Evolutionary conservation across 2,888 invertebrate genomes (phyloP).

Genomic region (Alloscopus bannaensis): DNA sequence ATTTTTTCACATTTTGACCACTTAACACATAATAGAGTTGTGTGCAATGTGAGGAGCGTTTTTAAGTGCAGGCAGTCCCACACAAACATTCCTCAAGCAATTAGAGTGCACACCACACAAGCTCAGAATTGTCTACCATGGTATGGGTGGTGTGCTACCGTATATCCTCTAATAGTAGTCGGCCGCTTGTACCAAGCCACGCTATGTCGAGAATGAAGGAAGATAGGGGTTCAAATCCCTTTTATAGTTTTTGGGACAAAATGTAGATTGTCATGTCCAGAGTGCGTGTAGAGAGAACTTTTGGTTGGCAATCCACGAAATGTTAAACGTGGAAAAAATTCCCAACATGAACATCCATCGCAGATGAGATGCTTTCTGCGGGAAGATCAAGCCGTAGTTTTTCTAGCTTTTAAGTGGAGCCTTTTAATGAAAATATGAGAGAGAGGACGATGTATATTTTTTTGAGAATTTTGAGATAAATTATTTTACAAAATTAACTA

Average conservation of each 20-base stretch:
- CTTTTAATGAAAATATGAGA: conserved; percentile 53
- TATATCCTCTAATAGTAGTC: neutral
- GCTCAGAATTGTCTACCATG: too few species aligned
- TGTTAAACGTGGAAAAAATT: neutral
- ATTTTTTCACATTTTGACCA: neutral
- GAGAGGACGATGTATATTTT: conserved; percentile 44
- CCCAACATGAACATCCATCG: conserved; percentile 50
- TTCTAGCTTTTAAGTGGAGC: conserved; percentile 46
- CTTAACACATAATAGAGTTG: too few species aligned
- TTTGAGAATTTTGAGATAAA: conserved; percentile 23
- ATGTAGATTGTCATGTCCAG: neutral
- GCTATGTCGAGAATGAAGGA: neutral
- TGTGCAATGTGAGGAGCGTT: too few species aligned
- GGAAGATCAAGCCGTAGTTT: conserved; percentile 63
- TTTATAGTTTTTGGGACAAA: neutral
- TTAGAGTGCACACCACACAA: too few species aligned
- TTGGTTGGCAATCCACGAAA: neutral
- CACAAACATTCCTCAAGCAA: too few species aligned
- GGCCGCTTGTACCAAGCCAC: neutral
- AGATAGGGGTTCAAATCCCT: neutral
- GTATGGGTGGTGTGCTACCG: neutral
- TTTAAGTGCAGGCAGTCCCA: too few species aligned
- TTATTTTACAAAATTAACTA: conserved; percentile 18
- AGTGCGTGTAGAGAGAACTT: neutral
- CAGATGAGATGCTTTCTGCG: conserved; percentile 65